Evolutionary conservation across 2,888 invertebrate genomes (phyloP), one percentile per base, ranked within the genome.

Genomic region (Spialia ferax): DNA sequence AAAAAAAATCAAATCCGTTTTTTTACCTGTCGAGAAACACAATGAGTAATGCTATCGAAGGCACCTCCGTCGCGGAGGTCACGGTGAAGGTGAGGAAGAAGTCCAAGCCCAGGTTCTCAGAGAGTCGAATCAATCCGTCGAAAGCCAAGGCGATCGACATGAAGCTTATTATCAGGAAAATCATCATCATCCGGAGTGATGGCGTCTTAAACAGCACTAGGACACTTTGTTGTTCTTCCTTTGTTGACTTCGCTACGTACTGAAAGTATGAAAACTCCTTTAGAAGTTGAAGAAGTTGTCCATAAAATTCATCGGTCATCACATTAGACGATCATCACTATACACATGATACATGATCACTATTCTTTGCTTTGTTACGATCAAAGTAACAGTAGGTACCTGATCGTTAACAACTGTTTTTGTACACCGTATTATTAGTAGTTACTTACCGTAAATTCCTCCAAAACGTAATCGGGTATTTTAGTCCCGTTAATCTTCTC

Each of bases 1-100:
- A n/a, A n/a, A n/a, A n/a, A n/a, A n/a, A n/a, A n/a, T n/a, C n/a
- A n/a, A n/a, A n/a, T n/a, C n/a, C n/a, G n/a, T n/a, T 10, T 10
- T 2, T 32, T 32, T 55, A 83, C 83, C 77, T 81, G 66, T 83
- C 82, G 18, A 82, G 69, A 29, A 82, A 60, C 15, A 79, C 23
- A 23, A 79, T 76, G 29, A 83, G 56, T 20, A 80, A 35, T 3
- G 73, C 69, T 22, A 82, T 74, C 0, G 82, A 79, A 5, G 88
- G 88, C 64, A 87, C 77, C 70, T 89, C 88, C 0, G 84, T 81
- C 0, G 80, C 76, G 0, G 88, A 83, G 0, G 87, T 81, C n/a
- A 87, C 71, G 0, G 86, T 81, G 72, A 85, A 88, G 0, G 86
- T 87, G 1, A 86, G 45, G 74, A 88, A 88, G 76, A 89, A 85